Evolutionary conservation across 2,797 vertebrate genomes (phyloP), one percentile per base, ranked within the genome.

Genomic region (Cuniculus paca): DNA sequence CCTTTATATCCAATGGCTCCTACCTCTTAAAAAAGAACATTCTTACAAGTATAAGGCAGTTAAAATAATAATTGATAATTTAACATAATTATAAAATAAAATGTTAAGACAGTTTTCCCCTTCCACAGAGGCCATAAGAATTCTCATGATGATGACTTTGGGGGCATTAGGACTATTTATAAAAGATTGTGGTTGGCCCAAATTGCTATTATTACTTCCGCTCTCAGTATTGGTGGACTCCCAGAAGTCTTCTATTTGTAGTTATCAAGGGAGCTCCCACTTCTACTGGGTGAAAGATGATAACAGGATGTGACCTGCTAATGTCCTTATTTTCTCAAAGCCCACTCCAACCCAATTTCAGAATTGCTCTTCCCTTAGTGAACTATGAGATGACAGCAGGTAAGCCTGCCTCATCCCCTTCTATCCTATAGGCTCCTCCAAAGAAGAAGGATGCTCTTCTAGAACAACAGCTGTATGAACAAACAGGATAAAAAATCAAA

Each of bases 71-170:
- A 97, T 93, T 34, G 10, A 93, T 93, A 50, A 95, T 90, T 90
- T 92, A 63, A 82, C 65, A 68, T 83, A 78, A 95, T 96, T 87
- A 95, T 42, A 61, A 96, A 95, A 97, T 91, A 92, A 95, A 90
- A 91, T 80, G 58, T 95, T 65, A 48, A 94, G 24, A 91, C 5
- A 81, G 36, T 54, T 90, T 91, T 56, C 17, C 48, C 54, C 75
- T 45, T 96, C 70, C 83, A 90, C 24, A 45, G 87, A 94, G 91
- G 39, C 14, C 42, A 63, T 95, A 79, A 88, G 68, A 92, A 88
- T 94, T 72, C 45, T 96, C 56, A 92, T 26, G 65, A 81, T 96
- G 74, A 94, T 88, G 74, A 88, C 42, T 82, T 94, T 94, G 45
- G 83, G 48, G n/a, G 74, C 48, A 79, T 74, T 79, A 96, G 39